Evolutionary conservation across 2,888 invertebrate species (phyloP).

Genomic region (Dexiosoma caninum): DNA sequence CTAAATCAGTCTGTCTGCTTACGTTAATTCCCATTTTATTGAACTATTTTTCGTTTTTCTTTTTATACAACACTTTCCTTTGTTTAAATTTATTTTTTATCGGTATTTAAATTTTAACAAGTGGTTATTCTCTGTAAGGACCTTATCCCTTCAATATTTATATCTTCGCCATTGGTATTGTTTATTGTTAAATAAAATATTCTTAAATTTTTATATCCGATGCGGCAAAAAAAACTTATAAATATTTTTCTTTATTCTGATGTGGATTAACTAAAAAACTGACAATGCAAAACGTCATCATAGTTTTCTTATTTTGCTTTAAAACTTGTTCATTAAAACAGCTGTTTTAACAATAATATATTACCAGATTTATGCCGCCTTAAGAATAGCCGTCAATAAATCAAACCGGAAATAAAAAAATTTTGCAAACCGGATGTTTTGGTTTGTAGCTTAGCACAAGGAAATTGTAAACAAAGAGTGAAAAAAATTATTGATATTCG

Average conservation of each 20-base stretch:
- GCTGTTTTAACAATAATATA: too few relatives aligned
- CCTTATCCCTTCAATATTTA: neutral
- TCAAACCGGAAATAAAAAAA: too few relatives aligned
- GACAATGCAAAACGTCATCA: constrained; percentile 62
- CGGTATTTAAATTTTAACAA: too few relatives aligned
- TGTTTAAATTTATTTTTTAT: too few relatives aligned
- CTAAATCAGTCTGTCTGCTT: constrained; percentile 88
- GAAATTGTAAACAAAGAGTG: too few relatives aligned
- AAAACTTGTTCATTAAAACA: constrained; percentile 5
- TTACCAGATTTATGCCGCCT: too few relatives aligned
- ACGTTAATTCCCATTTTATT: constrained; percentile 89
- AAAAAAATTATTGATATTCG: too few relatives aligned
- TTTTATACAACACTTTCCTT: neutral
- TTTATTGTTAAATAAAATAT: constrained; percentile 9
- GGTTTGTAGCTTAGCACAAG: too few relatives aligned
- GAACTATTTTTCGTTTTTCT: neutral
- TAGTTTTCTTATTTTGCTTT: constrained; percentile 30
- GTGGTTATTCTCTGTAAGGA: constrained; percentile 9
- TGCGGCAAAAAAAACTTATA: constrained; percentile 48
- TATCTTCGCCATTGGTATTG: constrained; percentile 30
- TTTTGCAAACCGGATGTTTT: too few relatives aligned
- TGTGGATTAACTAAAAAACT: constrained; percentile 59
- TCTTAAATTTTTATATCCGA: constrained; percentile 12
- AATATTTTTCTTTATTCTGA: constrained; percentile 45
- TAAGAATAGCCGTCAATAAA: too few relatives aligned